Percentiles rank a stretch among this genome's conserved stretches.
Evolutionary conservation across 2,113 vertebrate genomes (phyloP).

Genomic region (Paraplagusia blochii): DNA sequence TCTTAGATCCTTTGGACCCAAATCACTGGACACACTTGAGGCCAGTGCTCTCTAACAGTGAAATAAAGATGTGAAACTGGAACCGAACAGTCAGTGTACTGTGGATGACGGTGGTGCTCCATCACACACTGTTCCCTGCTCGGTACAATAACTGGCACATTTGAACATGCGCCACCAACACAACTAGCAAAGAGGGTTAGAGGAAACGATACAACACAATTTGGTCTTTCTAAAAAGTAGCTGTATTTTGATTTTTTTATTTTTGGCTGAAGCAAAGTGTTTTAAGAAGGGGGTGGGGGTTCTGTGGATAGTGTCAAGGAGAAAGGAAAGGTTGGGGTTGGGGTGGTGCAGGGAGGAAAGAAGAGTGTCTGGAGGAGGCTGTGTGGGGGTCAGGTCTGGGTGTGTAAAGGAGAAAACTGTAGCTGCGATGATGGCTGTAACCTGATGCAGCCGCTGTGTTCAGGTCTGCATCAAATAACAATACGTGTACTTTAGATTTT

Average conservation of each 20-base stretch:
- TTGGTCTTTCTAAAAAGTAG: conserved; percentile 79
- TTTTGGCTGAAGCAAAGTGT: conserved; percentile 72
- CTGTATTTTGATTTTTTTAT: conserved; percentile 75
- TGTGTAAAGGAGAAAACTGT: not conserved
- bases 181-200: conserved; percentile 45
- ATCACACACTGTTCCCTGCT: too few species aligned
- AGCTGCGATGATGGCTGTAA: conserved; percentile 41
- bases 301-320: not conserved
- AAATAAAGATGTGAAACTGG: too few species aligned
- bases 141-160: too few species aligned
- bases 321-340: not conserved
- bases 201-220: conserved; percentile 67
- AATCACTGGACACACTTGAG: too few species aligned
- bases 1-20: too few species aligned
- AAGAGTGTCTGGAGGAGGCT: not conserved
- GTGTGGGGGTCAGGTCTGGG: not conserved
- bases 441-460: conserved; percentile 3
- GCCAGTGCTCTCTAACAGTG: too few species aligned
- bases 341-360: not conserved
- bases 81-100: too few species aligned
- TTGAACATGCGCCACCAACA: conserved; percentile 28
- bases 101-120: too few species aligned
- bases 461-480: too few species aligned
- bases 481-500: too few species aligned
- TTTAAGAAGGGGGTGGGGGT: conserved; percentile 56